Conservation (phyloP, 2,888 invertebrate genomes). For the Malthinus seriepunctatus region DNA sequence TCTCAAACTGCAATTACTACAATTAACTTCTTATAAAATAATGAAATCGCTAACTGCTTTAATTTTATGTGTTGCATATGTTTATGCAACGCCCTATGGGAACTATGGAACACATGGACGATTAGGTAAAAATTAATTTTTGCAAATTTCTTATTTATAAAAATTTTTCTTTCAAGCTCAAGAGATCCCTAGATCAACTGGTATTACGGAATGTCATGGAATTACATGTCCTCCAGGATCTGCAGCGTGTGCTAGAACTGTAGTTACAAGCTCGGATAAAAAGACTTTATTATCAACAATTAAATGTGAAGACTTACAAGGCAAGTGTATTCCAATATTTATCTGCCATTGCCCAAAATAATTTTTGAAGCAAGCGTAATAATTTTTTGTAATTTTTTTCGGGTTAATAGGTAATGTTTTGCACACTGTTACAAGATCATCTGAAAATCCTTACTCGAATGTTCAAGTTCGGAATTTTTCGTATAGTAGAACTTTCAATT, state of each 20-base stretch:
- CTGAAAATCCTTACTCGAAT: constrained; percentile 7
- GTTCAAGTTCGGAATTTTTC: constrained; percentile 15
- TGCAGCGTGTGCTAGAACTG: constrained; percentile 29
- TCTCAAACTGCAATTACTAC: no score
- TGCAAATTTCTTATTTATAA: neutral
- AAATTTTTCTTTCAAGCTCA: no score
- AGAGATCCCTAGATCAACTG: no score
- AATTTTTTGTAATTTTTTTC: no score
- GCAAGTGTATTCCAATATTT: constrained; percentile 14
- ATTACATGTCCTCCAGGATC: constrained; percentile 28
- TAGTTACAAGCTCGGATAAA: constrained; percentile 28
- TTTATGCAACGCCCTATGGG: no score
- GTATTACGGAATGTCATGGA: constrained; percentile 24
- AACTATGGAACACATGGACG: neutral
- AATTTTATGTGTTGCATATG: no score
- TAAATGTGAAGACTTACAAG: constrained; percentile 28
- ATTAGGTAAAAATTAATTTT: neutral
- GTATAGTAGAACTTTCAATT: constrained; percentile 1
- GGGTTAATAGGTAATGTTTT: constrained; percentile 12
- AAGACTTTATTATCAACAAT: constrained; percentile 22
- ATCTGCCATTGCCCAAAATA: no score
- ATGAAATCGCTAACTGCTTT: no score
- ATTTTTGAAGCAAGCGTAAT: no score
- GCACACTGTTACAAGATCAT: constrained; percentile 8
- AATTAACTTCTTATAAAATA: no score